Evolutionary conservation across 2,888 invertebrate genomes (phyloP), one percentile per base, ranked within the genome.

Genomic region (Atrina japonica): DNA sequence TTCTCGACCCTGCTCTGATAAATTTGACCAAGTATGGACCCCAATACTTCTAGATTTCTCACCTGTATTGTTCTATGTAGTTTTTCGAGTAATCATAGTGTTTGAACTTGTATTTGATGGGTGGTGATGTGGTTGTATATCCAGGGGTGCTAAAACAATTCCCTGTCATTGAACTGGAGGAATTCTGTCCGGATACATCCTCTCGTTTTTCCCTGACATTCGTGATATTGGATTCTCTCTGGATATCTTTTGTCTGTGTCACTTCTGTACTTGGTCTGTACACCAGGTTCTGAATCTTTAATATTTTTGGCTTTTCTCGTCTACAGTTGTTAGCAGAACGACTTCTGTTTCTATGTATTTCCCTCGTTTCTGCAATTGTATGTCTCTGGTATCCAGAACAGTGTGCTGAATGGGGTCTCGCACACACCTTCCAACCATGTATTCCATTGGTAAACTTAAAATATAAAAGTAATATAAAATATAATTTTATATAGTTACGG

Each of bases 41-140:
- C 5, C 21, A 16, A 21, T 21, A 11, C 3, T n/a, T 14, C 29
- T 14, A 49, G 3, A 14, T 25, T 23, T 47, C 16, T 41, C 61
- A 81, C 82, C 82, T 76, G 52, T 82, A 82, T 47, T 78, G 76
- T n/a, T 80, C 77, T n/a, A 82, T 80, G 47, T 82, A 77, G 50
- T 71, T 74, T 0, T 59, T 58, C 25, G 55, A 53, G 40, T 71
- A 60, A 30, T 58, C 66, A 56, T 70, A 75, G 47, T 81, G 80
- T 52, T 65, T 74, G 55, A 81, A 78, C 6, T 56, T 53, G 53
- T 61, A 75, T 29, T 66, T 63, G 25, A 64, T 78, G 3, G 68
- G 64, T 14, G 65, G 52, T 18, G 18, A 45, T 41, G 41, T 41
- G 9, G 58, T 59, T 35, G 45, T 41, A 45, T 56, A 66, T 1